Evolutionary conservation across 2,797 vertebrate genomes (phyloP).

Genomic region (Phrynocephalus guinanensis): DNA sequence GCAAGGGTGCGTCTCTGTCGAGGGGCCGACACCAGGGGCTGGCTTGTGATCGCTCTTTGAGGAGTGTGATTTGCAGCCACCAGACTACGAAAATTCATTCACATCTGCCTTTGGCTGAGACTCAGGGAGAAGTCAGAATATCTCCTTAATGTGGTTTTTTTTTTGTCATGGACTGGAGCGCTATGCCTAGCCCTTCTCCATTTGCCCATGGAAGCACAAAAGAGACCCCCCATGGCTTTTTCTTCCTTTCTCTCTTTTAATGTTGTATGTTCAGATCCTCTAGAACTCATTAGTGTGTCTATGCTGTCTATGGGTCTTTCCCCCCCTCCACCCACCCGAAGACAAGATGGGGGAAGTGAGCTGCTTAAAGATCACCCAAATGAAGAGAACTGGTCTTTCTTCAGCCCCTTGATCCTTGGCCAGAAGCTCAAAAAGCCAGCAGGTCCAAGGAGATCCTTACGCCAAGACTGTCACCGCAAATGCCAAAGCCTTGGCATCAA

Average conservation of each 20-base stretch:
- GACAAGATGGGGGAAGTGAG: neutral
- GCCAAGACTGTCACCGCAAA: too few species aligned
- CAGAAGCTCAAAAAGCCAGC: neutral
- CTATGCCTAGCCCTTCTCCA: too few species aligned
- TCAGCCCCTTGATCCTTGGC: neutral
- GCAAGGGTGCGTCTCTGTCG: too few species aligned
- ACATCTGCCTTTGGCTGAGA: fast-evolving
- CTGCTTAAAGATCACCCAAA: neutral
- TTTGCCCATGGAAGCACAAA: neutral
- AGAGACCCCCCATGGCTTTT: neutral
- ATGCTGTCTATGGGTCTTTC: too few species aligned
- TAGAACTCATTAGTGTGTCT: neutral
- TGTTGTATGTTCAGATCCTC: neutral
- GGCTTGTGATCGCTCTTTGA: neutral
- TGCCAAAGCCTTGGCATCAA: too few species aligned
- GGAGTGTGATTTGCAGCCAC: neutral
- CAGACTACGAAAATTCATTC: neutral
- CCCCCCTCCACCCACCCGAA: too few species aligned
- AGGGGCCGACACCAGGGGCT: neutral
- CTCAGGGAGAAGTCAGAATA: fast-evolving
- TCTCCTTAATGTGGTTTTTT: neutral
- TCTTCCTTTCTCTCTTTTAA: neutral
- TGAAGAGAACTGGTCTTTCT: neutral
- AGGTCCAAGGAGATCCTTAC: neutral
- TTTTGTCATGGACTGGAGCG: neutral